phyloP scores from a whole-genome alignment of 2,888 invertebrate species.

The Penaeus monodon region DNA sequence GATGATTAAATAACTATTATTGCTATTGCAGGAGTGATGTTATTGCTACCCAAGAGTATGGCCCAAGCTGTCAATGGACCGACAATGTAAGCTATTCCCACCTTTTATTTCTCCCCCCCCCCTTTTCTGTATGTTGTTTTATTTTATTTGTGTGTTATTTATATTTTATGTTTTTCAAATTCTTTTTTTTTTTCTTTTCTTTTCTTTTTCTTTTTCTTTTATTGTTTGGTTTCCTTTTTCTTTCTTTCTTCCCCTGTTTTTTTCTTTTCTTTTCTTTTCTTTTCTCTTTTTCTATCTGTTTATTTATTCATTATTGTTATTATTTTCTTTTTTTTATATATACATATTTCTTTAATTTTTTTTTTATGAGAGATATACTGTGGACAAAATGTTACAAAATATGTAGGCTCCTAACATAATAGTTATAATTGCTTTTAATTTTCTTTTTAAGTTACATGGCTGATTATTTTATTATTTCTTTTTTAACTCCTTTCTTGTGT shows the following conservation, averaged over 20 bases:
- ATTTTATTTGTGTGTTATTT: not conserved
- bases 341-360: not conserved
- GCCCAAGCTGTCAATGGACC: constrained; percentile 63
- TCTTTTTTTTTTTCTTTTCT: not conserved
- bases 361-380: too few species aligned
- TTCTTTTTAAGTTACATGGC: too few species aligned
- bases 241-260: not conserved
- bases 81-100: constrained; percentile 47
- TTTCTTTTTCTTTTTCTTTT: not conserved
- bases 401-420: too few species aligned
- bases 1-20: too few species aligned
- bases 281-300: not conserved
- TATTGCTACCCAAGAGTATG: constrained; percentile 55
- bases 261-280: not conserved
- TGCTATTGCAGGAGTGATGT: constrained; percentile 47
- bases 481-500: too few species aligned
- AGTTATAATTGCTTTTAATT: too few species aligned
- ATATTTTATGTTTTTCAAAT: not conserved
- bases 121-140: not conserved
- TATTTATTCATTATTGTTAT: too few species aligned
- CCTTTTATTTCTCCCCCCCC: not conserved
- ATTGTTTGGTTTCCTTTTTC: not conserved
- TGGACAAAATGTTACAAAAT: too few species aligned
- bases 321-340: not conserved
- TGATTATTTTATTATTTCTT: too few species aligned